Evolutionary conservation across 2,797 vertebrate species (phyloP), one percentile per base, ranked within the genome.

Genomic region (Leptatherina wallacei): DNA sequence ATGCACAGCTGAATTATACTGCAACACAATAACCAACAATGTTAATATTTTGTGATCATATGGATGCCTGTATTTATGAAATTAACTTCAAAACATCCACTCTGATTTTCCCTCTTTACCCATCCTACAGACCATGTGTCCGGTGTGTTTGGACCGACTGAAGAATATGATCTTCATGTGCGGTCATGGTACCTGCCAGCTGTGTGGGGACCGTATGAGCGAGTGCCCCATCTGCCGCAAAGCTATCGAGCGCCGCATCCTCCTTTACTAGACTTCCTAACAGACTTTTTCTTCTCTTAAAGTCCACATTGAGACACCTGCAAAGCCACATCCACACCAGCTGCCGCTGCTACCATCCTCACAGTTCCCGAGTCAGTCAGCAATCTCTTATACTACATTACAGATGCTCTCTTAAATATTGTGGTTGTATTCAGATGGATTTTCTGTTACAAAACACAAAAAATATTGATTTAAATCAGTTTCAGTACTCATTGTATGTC

Each of bases 151-250:
- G 94, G 98, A 99, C 91, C 96, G 98, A 18, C 95, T 99, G 85
- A 99, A 99, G 96, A 99, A 99, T 80, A 99, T 99, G 98, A 99
- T 99, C 93, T 99, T 99, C 89, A 98, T 99, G 91, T 99, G 98
- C 71, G 98, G 98, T 81, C 98, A 99, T 0, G 98, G 98, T 72
- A 99, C 98, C 0, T 99, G 98, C 83, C 98, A 99, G 77, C 96
- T 99, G 40, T 99, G 98, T 7, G 98, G 98, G 67, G 98, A 99
- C 93, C 94, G 98, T 65, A 99, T 99, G 98, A 99, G 98, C 76
- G 98, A 99, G 95, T 99, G 98, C 69, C 98, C 98, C 65, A 99
- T 99, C 86, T 99, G 98, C 93, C 97, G 98, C 91, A 99, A 99
- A 91, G 97, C 96, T 75, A 99, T 99, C 64, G 98, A 99, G 77